Evolutionary conservation across 2,797 vertebrate genomes (phyloP).

Genomic region (Centroberyx gerrardi): DNA sequence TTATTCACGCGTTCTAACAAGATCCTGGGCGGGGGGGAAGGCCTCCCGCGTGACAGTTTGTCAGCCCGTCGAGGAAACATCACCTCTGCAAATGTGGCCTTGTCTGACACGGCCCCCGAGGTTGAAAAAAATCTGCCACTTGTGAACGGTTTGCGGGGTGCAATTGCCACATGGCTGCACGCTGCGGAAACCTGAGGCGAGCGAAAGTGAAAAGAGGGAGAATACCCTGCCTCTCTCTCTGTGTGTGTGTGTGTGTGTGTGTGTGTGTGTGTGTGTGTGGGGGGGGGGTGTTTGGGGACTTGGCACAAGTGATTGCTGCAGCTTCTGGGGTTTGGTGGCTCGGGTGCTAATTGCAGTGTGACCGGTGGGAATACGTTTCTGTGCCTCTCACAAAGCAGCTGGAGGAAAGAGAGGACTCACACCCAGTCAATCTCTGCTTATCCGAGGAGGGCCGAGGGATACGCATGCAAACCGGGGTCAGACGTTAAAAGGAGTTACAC

Average conservation of each 20-base stretch:
- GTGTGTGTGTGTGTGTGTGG: conserved; percentile 36
- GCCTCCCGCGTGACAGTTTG: conserved; percentile 70
- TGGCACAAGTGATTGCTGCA: conserved; percentile 46
- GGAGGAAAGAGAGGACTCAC: conserved; percentile 44
- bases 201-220: conserved; percentile 21
- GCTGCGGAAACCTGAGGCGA: conserved; percentile 26
- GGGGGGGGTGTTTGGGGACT: conserved; percentile 60
- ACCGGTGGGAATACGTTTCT: conserved; percentile 65
- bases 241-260: neutral
- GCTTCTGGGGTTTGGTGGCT: conserved; percentile 61
- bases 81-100: conserved; percentile 66
- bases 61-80: conserved; percentile 71
- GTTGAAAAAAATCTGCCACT: conserved; percentile 60
- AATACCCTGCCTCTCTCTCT: neutral
- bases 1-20: conserved; percentile 56
- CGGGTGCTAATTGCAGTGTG: conserved; percentile 75
- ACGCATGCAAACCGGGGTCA: neutral
- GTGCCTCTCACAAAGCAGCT: conserved; percentile 43
- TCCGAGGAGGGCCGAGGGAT: neutral
- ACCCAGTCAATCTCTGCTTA: conserved; percentile 30
- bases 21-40: conserved; percentile 48
- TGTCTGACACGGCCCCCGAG: conserved; percentile 49
- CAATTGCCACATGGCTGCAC: conserved; percentile 33
- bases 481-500: conserved; percentile 11
- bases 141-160: conserved; percentile 54